These are phyloP conservation scores for Acipenser transmontanus DNA, from an alignment of 2,797 vertebrate genomes.

Conservation along the genomic window DNA sequence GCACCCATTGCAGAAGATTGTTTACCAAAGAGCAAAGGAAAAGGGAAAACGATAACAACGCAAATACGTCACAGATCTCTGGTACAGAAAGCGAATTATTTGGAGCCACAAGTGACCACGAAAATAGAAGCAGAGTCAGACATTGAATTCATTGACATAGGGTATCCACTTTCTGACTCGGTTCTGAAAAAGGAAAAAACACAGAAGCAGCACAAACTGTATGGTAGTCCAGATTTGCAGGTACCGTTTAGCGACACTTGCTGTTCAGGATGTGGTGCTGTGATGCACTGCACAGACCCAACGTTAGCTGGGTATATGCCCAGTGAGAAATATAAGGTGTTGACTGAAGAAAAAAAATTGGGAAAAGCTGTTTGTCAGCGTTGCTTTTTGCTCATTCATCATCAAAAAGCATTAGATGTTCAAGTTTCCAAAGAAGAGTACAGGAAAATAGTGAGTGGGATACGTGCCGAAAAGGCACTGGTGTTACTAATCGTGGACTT, in stretches of 20 bases:
- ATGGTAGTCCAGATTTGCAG: conserved; percentile 47
- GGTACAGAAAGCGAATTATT: conserved; percentile 31
- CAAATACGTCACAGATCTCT: conserved; percentile 26
- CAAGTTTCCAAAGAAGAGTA: conserved; percentile 61
- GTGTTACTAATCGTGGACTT: conserved; percentile 78
- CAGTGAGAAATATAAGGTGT: conserved; percentile 61
- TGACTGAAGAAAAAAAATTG: conserved; percentile 38
- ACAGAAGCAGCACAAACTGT: conserved; percentile 37
- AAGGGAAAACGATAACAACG: neutral
- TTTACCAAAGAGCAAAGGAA: conserved; percentile 10
- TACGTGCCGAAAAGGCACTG: conserved; percentile 54
- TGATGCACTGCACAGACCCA: conserved; percentile 65
- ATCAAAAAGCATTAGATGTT: conserved; percentile 61
- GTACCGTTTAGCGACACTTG: conserved; percentile 47
- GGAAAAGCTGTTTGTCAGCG: conserved; percentile 66
- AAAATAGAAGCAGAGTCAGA: conserved; percentile 13
- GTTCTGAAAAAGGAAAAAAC: conserved; percentile 24
- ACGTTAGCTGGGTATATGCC: conserved; percentile 70
- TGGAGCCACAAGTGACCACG: conserved; percentile 18
- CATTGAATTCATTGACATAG: conserved; percentile 51
- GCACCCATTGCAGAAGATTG: neutral
- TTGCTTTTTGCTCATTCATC: conserved; percentile 69
- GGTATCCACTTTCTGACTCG: conserved; percentile 38
- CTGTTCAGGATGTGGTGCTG: conserved; percentile 78
- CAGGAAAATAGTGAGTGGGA: conserved; percentile 46